These are phyloP conservation scores for Cryptocephalus primarius DNA, from an alignment of 2,888 invertebrate species.

Conservation along the genomic window DNA sequence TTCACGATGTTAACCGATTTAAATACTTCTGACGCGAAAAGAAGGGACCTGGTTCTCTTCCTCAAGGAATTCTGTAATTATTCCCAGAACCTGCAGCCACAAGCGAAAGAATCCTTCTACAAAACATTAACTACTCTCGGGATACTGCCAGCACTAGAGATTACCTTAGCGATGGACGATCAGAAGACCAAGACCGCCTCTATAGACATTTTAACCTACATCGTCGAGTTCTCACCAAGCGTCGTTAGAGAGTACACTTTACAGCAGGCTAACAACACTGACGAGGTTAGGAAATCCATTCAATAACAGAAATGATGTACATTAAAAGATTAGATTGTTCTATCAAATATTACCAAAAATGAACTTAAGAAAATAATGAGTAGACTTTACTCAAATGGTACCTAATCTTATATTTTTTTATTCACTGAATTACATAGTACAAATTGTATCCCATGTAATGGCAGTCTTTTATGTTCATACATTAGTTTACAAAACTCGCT, in stretches of 20 bases:
- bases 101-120: constrained; percentile 95
- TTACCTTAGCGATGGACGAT: constrained; percentile 85
- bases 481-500: too few relatives aligned
- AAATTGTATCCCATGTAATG: too few relatives aligned
- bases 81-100: constrained; percentile 95
- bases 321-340: too few relatives aligned
- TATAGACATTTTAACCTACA: constrained; percentile 94
- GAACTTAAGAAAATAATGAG: too few relatives aligned
- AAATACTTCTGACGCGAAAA: constrained; percentile 69
- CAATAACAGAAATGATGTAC: too few relatives aligned
- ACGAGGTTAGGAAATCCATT: constrained; percentile 55
- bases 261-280: constrained; percentile 80
- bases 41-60: constrained; percentile 92
- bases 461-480: too few relatives aligned
- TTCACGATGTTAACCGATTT: constrained; percentile 89
- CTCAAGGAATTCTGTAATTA: constrained; percentile 99
- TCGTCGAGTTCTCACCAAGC: constrained; percentile 96
- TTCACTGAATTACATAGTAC: too few relatives aligned
- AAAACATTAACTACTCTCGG: constrained; percentile 85
- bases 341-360: too few relatives aligned
- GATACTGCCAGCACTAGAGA: constrained; percentile 80
- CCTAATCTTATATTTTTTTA: too few relatives aligned
- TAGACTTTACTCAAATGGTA: too few relatives aligned
- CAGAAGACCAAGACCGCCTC: constrained; percentile 91
- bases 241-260: constrained; percentile 94